Conservation (phyloP, 1,140 invertebrate genomes). For the Drosophila nigrodunni region DNA sequence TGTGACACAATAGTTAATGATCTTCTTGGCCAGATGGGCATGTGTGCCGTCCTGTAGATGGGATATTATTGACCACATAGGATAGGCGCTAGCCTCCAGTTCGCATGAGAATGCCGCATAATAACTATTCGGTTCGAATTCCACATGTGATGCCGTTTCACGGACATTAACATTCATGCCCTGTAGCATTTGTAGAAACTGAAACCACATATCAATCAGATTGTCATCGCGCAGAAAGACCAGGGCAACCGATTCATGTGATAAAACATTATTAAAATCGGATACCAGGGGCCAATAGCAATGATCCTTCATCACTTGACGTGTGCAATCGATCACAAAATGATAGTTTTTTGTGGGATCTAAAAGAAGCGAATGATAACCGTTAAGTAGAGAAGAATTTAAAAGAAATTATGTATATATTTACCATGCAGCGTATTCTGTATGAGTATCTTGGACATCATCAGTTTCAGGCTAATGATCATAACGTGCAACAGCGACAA, state of each 20-base stretch:
- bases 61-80: constrained; percentile 97
- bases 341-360: constrained; percentile 93
- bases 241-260: constrained; percentile 94
- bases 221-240: constrained; percentile 94
- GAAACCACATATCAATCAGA: constrained; percentile 97
- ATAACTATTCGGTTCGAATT: constrained; percentile 98
- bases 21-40: constrained; percentile 89
- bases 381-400: constrained; percentile 1
- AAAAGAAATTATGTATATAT: constrained; percentile 40
- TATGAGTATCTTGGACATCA: constrained; percentile 96
- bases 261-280: constrained; percentile 98
- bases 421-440: constrained; percentile 93
- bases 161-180: constrained; percentile 98
- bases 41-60: constrained; percentile 92
- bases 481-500: constrained; percentile 96
- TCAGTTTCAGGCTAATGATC: constrained; percentile 96
- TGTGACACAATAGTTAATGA: constrained; percentile 90
- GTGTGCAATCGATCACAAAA: constrained; percentile 96
- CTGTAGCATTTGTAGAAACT: constrained; percentile 97
- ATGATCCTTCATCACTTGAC: constrained; percentile 97
- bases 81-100: constrained; percentile 97
- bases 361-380: constrained; percentile 74
- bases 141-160: constrained; percentile 95
- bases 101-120: constrained; percentile 98
- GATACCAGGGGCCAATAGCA: constrained; percentile 99